Evolutionary conservation across 1,140 invertebrate genomes (phyloP).

Genomic region (Hylaeus volcanicus): DNA sequence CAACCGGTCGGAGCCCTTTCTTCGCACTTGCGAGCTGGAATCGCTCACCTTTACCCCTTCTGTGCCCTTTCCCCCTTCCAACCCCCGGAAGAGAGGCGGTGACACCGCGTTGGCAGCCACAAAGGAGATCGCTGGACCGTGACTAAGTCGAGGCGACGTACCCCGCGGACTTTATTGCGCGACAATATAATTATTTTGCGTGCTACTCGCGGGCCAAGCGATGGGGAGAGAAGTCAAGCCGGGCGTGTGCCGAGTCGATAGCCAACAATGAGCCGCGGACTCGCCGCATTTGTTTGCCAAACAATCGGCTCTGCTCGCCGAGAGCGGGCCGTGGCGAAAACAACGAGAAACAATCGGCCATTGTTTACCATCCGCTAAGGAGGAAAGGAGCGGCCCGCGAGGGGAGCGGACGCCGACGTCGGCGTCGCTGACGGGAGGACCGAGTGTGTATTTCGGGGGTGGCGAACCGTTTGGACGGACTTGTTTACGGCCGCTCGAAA

Average conservation of each 20-base stretch:
- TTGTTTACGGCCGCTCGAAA: slow-evolving; percentile 42
- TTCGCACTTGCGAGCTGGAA: not conserved
- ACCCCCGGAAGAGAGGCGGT: slow-evolving; percentile 19
- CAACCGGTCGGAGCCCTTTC: slow-evolving; percentile 14
- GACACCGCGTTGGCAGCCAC: slow-evolving; percentile 30
- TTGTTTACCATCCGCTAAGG: slow-evolving; percentile 24
- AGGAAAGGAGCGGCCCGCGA: slow-evolving; percentile 26
- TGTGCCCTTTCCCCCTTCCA: not conserved
- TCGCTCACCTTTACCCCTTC: not conserved
- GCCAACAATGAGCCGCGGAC: slow-evolving; percentile 50
- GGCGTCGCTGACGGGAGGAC: slow-evolving; percentile 1
- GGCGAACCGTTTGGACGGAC: not conserved
- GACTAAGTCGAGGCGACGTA: slow-evolving; percentile 63
- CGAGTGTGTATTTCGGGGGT: slow-evolving; percentile 37
- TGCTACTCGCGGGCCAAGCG: slow-evolving; percentile 21
- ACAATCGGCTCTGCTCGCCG: slow-evolving; percentile 52
- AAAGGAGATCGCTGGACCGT: slow-evolving; percentile 60
- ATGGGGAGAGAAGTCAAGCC: slow-evolving; percentile 40
- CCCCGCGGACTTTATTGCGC: slow-evolving; percentile 69
- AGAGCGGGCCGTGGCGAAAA: slow-evolving; percentile 44
- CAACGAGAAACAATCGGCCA: slow-evolving; percentile 54
- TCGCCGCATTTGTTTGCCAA: slow-evolving; percentile 63
- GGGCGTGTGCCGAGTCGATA: slow-evolving; percentile 51
- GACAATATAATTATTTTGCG: slow-evolving; percentile 76
- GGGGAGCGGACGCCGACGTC: slow-evolving; percentile 4